Percentiles rank a stretch among this genome's conserved stretches.
phyloP scores from a whole-genome alignment of 2,797 vertebrate species.

The Mormyrus hasselquistii region DNA sequence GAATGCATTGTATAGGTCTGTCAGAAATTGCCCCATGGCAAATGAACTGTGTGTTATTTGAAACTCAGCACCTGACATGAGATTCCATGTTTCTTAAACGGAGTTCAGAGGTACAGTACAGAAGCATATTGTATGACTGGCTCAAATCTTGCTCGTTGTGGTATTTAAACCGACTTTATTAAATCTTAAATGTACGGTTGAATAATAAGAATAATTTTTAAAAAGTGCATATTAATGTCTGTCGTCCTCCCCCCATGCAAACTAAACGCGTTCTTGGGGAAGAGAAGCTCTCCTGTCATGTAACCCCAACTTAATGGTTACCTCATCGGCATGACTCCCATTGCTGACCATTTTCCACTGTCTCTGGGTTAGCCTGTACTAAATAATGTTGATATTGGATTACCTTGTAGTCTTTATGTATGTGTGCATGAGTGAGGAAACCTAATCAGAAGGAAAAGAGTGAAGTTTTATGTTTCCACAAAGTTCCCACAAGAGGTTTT shows the following conservation, averaged over 20 bases:
- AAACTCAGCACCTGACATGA: not conserved
- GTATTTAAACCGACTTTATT: not conserved
- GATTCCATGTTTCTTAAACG: not conserved
- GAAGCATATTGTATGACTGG: not conserved
- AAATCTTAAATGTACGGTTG: not conserved
- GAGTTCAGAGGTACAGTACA: not conserved
- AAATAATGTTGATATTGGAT: not conserved
- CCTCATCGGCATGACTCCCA: not conserved
- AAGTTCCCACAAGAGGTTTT: not conserved
- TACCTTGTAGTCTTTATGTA: not conserved
- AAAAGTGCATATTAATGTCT: not conserved
- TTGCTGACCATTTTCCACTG: not conserved
- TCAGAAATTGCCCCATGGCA: not conserved
- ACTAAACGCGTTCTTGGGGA: not conserved
- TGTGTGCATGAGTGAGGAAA: not conserved
- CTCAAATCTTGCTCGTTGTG: not conserved
- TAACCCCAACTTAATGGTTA: not conserved
- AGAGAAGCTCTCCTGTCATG: not conserved
- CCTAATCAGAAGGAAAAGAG: not conserved
- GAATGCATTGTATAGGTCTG: not conserved
- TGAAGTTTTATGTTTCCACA: not conserved
- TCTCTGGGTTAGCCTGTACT: not conserved
- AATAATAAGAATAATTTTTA: not conserved
- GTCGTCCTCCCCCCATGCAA: not conserved
- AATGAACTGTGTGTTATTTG: not conserved